Percentiles rank a stretch among this genome's conserved stretches.
Conservation (phyloP, 2,113 vertebrate species). For the Equus przewalskii region DNA sequence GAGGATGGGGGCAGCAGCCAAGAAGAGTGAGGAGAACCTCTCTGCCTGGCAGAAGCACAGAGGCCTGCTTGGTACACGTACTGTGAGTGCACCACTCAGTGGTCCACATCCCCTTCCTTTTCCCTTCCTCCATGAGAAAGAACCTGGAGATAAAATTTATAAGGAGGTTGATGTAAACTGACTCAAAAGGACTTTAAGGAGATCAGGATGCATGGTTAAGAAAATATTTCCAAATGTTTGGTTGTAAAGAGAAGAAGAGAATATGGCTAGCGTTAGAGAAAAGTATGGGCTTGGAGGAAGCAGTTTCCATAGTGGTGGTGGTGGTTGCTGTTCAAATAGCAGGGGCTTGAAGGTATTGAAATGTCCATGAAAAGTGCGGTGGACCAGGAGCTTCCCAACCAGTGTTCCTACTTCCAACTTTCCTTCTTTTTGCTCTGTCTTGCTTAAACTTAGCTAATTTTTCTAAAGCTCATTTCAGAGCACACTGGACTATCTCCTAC, state of each 20-base stretch:
- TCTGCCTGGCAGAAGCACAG: background rate
- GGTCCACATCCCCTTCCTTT: background rate
- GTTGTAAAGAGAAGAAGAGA: background rate
- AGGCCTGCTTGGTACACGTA: background rate
- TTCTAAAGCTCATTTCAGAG: slow-evolving; percentile 26
- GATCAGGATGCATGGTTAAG: background rate
- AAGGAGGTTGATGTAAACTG: background rate
- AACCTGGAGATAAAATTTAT: background rate
- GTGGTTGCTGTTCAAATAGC: background rate
- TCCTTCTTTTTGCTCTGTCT: background rate
- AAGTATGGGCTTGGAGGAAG: background rate
- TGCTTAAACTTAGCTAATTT: slow-evolving; percentile 7
- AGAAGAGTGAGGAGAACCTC: background rate
- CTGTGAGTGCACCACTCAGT: rapidly evolving
- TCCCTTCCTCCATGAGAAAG: background rate
- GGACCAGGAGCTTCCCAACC: background rate
- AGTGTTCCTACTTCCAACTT: background rate
- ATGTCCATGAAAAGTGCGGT: background rate
- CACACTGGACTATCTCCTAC: background rate
- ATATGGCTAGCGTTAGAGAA: background rate
- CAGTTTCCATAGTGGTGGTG: background rate
- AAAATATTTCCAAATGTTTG: background rate
- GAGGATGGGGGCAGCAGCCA: background rate
- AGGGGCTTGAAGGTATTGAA: background rate
- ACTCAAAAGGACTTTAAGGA: background rate